Evolutionary conservation across 2,113 vertebrate genomes (phyloP), one percentile per base, ranked within the genome.

Genomic region (Tachuris rubrigastra): DNA sequence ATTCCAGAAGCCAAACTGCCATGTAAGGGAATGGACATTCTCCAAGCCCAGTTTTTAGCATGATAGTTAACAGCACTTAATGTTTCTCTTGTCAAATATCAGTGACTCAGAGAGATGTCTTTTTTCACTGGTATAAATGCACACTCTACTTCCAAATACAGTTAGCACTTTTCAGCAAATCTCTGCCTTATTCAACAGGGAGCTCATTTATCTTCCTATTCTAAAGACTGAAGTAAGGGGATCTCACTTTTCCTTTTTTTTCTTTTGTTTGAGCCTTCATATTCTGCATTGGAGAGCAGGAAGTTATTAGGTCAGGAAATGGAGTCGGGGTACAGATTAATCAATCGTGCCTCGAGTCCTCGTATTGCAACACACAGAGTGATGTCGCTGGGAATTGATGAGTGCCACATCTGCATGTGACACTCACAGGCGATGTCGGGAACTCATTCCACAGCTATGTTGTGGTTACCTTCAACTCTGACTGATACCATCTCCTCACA

Each of bases 271-370:
- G 83, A 95, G 72, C 56, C 39, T 83, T 90, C n/a, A 18, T 63
- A 91, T 62, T 95, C 88, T 82, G 77, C 63, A 44, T 46, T 82
- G 49, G 60, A 89, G 53, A 89, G 56, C 47, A 65, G 66, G 77
- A 74, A 95, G 74, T 91, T 87, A 89, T 78, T 85, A 92, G 84
- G 89, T 94, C 93, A 95, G 96, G 90, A 97, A 94, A 87, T 42
- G 25, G 85, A 96, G 85, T 68, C 88, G 92, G 90, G 73, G 52
- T 81, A 56, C 85, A 93, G 62, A 95, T 96, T 89, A 94, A 96
- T 96, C 90, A 92, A 89, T 96, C 88, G 79, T 39, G 27, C 39
- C 27, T 75, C 9, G 1, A 39, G 63, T 87, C 92, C 67, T 95
- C 65, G 25, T 66, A 90, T 87, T 96, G 92, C 92, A 93, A 87